Conservation (phyloP, 2,888 invertebrate species). For the Neoitamus cyanurus region DNA sequence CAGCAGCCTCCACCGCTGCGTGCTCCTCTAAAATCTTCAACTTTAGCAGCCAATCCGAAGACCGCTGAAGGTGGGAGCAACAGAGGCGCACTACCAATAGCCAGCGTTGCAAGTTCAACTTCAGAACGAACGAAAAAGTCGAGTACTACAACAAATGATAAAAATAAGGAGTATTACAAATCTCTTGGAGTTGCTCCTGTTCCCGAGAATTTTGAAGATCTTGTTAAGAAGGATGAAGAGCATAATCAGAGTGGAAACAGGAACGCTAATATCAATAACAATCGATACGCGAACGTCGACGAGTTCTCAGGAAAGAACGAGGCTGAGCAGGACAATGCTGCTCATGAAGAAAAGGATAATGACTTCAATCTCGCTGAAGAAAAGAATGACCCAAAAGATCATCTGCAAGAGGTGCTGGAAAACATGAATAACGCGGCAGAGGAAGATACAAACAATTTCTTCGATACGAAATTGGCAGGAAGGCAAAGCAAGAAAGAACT, state of each 20-base stretch:
- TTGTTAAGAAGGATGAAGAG: constrained; percentile 59
- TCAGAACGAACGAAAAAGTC: constrained; percentile 59
- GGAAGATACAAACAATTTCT: constrained; percentile 60
- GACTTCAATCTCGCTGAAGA: constrained; percentile 60
- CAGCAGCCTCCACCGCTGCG: constrained; percentile 59
- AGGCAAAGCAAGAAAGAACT: constrained; percentile 52
- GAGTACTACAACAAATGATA: constrained; percentile 56
- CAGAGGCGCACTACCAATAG: constrained; percentile 19
- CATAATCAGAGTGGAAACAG: constrained; percentile 52
- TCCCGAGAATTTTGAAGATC: constrained; percentile 63
- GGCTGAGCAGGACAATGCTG: constrained; percentile 62
- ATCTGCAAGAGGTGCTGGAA: constrained; percentile 52
- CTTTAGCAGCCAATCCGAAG: constrained; percentile 49
- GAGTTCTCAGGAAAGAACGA: constrained; percentile 53
- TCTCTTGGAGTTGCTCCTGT: constrained; percentile 64
- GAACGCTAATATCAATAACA: constrained; percentile 53
- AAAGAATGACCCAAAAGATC: constrained; percentile 44
- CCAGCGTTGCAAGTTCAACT: constrained; percentile 59
- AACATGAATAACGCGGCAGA: constrained; percentile 63
- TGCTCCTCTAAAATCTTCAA: constrained; percentile 58
- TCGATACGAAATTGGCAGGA: constrained; percentile 56
- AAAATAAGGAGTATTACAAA: constrained; percentile 54
- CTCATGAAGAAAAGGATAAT: constrained; percentile 64
- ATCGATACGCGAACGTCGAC: constrained; percentile 62
- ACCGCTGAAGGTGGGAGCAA: constrained; percentile 10